Evolutionary conservation across 2,797 vertebrate genomes (phyloP).

Genomic region (Labeo calbasu): DNA sequence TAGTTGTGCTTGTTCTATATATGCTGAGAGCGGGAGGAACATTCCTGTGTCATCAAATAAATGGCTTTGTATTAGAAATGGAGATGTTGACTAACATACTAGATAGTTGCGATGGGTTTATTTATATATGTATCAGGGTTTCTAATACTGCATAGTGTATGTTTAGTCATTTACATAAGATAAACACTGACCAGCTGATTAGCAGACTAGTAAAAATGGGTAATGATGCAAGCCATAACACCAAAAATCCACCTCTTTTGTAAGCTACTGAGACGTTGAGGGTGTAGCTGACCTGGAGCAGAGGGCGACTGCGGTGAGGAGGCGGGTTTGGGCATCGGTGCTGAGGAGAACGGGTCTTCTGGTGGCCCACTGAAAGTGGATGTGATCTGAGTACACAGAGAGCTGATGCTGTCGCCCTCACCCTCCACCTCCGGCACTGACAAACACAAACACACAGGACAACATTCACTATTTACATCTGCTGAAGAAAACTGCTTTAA

Average conservation of each 20-base stretch:
- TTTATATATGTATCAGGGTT: not conserved
- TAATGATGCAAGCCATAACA: not conserved
- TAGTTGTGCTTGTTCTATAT: not conserved
- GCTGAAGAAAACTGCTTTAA: not conserved
- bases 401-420: constrained; percentile 94
- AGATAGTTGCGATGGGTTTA: not conserved
- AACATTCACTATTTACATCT: not conserved
- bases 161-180: not conserved
- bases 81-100: not conserved
- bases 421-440: constrained; percentile 92
- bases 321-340: constrained; percentile 91
- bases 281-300: constrained; percentile 84
- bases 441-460: constrained; percentile 25
- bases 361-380: constrained; percentile 89
- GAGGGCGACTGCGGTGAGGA: constrained; percentile 92
- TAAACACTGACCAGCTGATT: not conserved
- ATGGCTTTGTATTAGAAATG: not conserved
- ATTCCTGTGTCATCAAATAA: not conserved
- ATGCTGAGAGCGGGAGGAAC: not conserved
- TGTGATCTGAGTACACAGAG: constrained; percentile 96
- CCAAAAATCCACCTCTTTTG: not conserved
- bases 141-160: not conserved
- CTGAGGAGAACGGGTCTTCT: constrained; percentile 94
- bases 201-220: not conserved
- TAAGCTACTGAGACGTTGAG: constrained; percentile 1